Evolutionary conservation across 2,797 vertebrate species (phyloP), one percentile per base, ranked within the genome.

Genomic region (Sebastes baramenuke): DNA sequence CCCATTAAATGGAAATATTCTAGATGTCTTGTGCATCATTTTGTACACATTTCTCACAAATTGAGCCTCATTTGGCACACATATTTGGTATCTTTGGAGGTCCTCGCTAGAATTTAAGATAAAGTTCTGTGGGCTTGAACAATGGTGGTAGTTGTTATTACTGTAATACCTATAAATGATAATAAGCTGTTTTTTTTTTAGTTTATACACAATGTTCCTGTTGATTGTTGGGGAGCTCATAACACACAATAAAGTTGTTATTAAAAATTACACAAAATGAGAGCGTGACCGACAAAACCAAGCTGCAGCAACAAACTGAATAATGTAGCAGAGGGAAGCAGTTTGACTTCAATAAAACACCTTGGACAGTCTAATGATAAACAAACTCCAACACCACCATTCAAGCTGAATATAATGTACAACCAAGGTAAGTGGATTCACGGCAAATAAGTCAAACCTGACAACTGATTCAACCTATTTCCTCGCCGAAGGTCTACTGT

Each of bases 401-500:
- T 22, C 16, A 32, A 61, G 55, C 16, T 52, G 42, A 38, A 32
- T 29, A 25, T 11, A 71, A 58, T 38, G 18, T 22, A 42, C 16
- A 27, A 29, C 12, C 4, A 76, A 18, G 24, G 1, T 14, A 56
- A 72, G 49, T 58, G 6, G 24, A 80, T 75, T 72, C 0, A 46
- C 42, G 60, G 29, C 20, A 59, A 73, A 78, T 36, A 65, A 80
- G 59, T 81, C 64, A 65, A 83, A 85, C 67, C 80, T 84, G 75
- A 66, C 77, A 75, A 30, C 24, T 75, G 72, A 83, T 74, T 83
- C 69, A 67, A 67, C 30, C 56, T 85, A 59, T 56, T 64, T 83
- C 76, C 67, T 81, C 52, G 11, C 36, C 75, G 76, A 84, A 78
- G 62, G 72, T 86, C 73, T 75, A 54, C 84, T 73, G 77, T 86